These are phyloP conservation scores for Phyllotreta cruciferae DNA, from an alignment of 2,888 invertebrate species.

Conservation along the genomic window DNA sequence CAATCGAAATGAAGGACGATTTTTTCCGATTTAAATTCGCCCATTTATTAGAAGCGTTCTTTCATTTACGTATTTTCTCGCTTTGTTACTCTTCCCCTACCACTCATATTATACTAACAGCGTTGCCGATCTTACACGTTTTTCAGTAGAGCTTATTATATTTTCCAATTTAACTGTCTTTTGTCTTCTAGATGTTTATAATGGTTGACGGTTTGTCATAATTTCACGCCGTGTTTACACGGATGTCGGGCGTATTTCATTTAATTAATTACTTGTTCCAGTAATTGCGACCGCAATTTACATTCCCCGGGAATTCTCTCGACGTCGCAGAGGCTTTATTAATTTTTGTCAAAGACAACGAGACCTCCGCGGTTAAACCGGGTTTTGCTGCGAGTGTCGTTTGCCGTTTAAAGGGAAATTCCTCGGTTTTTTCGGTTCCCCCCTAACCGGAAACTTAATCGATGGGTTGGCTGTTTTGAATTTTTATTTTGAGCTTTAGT, in stretches of 20 bases:
- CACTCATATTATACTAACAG: no score
- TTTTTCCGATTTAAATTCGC: background rate
- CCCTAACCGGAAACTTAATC: constrained; percentile 30
- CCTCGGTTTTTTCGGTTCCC: constrained; percentile 6
- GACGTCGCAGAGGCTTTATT: constrained; percentile 47
- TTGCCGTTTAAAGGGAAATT: constrained; percentile 26
- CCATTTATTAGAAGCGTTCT: no score
- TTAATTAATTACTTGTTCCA: constrained; percentile 59
- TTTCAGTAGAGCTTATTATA: no score
- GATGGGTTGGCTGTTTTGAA: constrained; percentile 23
- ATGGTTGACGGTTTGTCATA: constrained; percentile 55
- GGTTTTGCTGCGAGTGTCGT: constrained; percentile 34
- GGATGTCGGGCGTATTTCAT: constrained; percentile 43
- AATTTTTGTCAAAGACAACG: constrained; percentile 45
- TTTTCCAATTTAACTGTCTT: no score
- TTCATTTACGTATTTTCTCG: no score
- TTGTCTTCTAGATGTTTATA: constrained; percentile 50
- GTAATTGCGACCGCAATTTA: constrained; percentile 55
- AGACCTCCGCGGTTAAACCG: constrained; percentile 34
- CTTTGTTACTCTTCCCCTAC: no score
- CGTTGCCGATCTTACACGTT: no score
- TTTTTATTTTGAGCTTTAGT: constrained; percentile 22
- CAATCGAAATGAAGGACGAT: constrained; percentile 17
- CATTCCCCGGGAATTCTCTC: constrained; percentile 48
- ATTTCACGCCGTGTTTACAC: constrained; percentile 57